Percentiles rank a stretch among this genome's conserved stretches.
Conservation (phyloP, 2,113 vertebrate genomes). For the Campylomormyrus numenius region DNA sequence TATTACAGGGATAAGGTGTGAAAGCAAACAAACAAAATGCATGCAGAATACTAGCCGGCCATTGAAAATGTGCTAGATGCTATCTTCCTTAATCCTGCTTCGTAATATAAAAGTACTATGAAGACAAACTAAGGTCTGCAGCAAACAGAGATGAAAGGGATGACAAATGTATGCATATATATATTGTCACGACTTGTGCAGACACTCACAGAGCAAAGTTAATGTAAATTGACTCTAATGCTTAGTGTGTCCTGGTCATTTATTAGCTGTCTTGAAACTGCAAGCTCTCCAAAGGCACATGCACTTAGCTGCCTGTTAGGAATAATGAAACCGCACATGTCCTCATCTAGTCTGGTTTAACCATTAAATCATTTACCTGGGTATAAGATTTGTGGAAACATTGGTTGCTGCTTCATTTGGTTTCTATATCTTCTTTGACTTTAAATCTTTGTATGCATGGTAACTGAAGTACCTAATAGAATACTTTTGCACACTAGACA, state of each 20-base stretch:
- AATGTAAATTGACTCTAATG: background rate
- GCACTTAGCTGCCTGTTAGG: background rate
- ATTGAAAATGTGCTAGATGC: background rate
- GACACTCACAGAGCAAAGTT: background rate
- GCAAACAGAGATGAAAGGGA: background rate
- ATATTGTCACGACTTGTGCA: background rate
- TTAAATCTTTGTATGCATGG: background rate
- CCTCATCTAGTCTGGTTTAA: background rate
- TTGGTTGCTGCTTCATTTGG: background rate
- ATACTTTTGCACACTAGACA: background rate
- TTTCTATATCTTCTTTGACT: background rate
- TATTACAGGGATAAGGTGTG: background rate
- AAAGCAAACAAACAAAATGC: background rate
- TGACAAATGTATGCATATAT: background rate
- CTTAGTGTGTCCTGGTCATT: background rate
- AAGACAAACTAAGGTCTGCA: background rate
- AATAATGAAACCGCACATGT: background rate
- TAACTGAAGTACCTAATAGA: background rate
- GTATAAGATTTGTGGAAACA: background rate
- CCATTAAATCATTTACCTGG: background rate
- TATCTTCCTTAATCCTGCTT: background rate
- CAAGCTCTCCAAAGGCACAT: background rate
- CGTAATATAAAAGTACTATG: background rate
- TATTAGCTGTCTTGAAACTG: background rate
- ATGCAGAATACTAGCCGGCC: background rate